Conservation (phyloP, 2,797 vertebrate species). For the Somateria mollissima region DNA sequence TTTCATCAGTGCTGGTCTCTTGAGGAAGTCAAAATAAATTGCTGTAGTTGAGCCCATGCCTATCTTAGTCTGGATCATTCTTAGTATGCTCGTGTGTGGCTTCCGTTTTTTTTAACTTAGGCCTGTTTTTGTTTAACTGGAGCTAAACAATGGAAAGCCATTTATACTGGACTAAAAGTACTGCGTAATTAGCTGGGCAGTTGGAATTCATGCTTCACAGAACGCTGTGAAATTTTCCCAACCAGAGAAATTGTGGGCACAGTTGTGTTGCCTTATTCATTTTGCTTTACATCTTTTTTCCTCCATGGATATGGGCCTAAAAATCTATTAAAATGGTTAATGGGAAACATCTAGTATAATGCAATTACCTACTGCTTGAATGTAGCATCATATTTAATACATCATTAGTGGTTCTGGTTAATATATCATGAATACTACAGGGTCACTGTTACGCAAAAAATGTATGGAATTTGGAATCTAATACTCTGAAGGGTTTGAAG, state of each 20-base stretch:
- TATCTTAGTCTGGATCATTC: background rate
- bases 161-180: background rate
- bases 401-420: background rate
- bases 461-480: background rate
- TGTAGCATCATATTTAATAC: background rate
- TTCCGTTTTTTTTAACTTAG: background rate
- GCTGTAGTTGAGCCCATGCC: background rate
- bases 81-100: background rate
- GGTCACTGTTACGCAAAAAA: background rate
- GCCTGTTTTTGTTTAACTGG: background rate
- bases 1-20: background rate
- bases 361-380: background rate
- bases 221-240: background rate
- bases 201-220: background rate
- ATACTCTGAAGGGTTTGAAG: background rate
- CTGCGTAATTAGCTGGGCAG: background rate
- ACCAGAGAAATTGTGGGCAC: background rate
- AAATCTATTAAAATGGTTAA: slow-evolving; percentile 5
- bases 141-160: background rate
- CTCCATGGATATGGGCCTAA: background rate
- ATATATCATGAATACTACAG: fast-evolving
- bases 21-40: background rate
- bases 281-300: background rate
- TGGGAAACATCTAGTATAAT: background rate
- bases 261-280: background rate